A percentile compares a stretch with the other conserved stretches of the same genome.
Conservation (phyloP, 2,888 invertebrate genomes). For the Piscicola geometra region DNA sequence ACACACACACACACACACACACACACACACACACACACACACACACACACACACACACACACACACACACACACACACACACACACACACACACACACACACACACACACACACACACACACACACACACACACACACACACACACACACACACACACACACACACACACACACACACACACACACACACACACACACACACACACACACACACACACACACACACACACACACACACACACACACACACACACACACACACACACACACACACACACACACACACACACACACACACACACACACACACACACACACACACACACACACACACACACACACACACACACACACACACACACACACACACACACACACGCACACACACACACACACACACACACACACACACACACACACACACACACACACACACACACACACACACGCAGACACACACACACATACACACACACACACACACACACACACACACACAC, state of each 20-base stretch:
- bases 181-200: no score
- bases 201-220: no score
- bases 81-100: no score
- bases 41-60: no score
- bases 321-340: slow-evolving; percentile 1
- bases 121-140: no score
- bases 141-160: no score
- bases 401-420: slow-evolving; percentile 22
- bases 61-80: no score
- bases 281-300: neutral
- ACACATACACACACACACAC: slow-evolving; percentile 32
- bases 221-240: neutral
- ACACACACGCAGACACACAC: slow-evolving; percentile 30
- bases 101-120: no score
- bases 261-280: neutral
- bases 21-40: no score
- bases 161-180: no score
- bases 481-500: slow-evolving; percentile 14
- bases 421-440: slow-evolving; percentile 29
- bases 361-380: slow-evolving; percentile 23
- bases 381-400: slow-evolving; percentile 28
- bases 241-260: neutral
- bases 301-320: slow-evolving; percentile 1
- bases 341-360: slow-evolving; percentile 26
- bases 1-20: no score